phyloP scores from a whole-genome alignment of 2,888 invertebrate species.

The Noctua fimbriata region DNA sequence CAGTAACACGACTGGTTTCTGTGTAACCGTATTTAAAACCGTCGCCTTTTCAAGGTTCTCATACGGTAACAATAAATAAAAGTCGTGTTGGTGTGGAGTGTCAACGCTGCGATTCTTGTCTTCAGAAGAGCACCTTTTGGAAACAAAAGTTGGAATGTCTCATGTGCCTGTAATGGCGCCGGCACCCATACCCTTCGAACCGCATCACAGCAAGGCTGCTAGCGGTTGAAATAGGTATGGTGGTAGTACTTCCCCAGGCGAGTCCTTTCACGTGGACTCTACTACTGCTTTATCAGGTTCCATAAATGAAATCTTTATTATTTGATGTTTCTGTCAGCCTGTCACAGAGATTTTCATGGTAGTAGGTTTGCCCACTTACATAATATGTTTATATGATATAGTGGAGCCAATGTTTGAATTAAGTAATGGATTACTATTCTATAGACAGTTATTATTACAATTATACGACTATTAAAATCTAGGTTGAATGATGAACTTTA shows the following conservation, averaged over 20 bases:
- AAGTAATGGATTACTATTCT: no score
- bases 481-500: no score
- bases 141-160: constrained; percentile 27
- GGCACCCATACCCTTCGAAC: constrained; percentile 33
- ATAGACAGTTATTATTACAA: no score
- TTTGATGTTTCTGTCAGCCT: neutral
- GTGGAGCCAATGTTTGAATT: no score
- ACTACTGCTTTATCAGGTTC: constrained; percentile 16
- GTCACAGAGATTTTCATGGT: neutral
- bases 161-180: constrained; percentile 28
- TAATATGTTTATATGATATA: no score
- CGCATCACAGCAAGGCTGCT: neutral
- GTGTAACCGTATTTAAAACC: neutral
- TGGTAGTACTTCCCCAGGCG: constrained; percentile 50
- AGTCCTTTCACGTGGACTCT: constrained; percentile 43
- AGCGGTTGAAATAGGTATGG: constrained; percentile 21
- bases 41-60: neutral
- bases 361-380: neutral
- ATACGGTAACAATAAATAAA: neutral
- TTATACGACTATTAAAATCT: no score
- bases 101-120: neutral
- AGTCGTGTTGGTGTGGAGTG: neutral
- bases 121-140: neutral
- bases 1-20: neutral
- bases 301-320: neutral